Evolutionary conservation across 2,888 invertebrate genomes (phyloP).

Genomic region (Nomada hirtipes): DNA sequence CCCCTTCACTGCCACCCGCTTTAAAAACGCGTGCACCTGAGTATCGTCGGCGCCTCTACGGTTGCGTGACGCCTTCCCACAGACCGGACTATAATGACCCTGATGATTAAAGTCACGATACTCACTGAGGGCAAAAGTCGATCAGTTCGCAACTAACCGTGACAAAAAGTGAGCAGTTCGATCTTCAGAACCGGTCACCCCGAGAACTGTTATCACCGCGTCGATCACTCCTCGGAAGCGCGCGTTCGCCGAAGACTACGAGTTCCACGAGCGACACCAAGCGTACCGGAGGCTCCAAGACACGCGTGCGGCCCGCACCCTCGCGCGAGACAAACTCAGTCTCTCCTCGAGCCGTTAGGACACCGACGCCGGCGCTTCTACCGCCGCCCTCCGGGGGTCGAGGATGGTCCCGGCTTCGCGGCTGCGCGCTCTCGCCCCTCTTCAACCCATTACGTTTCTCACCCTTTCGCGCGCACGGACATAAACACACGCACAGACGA

Average conservation of each 20-base stretch:
- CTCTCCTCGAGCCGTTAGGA: conserved; percentile 61
- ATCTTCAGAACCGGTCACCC: not conserved
- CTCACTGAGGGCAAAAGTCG: too few species aligned
- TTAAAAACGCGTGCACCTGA: not conserved
- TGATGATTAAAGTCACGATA: too few species aligned
- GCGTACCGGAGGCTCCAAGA: conserved; percentile 37
- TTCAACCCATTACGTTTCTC: conserved; percentile 76
- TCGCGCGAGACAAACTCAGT: conserved; percentile 75
- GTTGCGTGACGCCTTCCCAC: too few species aligned
- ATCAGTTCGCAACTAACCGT: too few species aligned
- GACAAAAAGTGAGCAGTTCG: not conserved
- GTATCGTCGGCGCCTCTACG: not conserved
- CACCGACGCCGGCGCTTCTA: conserved; percentile 58
- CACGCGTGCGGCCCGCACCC: conserved; percentile 70
- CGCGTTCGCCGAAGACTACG: conserved; percentile 15
- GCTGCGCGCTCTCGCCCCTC: conserved; percentile 77
- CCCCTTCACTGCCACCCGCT: not conserved
- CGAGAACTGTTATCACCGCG: not conserved
- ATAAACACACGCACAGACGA: conserved; percentile 41
- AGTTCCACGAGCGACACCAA: not conserved
- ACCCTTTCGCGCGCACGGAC: conserved; percentile 47
- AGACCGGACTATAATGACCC: too few species aligned
- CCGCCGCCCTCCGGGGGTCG: conserved; percentile 66
- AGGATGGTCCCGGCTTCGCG: conserved; percentile 76
- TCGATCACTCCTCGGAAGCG: not conserved